A percentile compares a stretch with the other conserved stretches of the same genome.
Conservation (phyloP, 2,888 invertebrate species). For the Candidula unifasciata region DNA sequence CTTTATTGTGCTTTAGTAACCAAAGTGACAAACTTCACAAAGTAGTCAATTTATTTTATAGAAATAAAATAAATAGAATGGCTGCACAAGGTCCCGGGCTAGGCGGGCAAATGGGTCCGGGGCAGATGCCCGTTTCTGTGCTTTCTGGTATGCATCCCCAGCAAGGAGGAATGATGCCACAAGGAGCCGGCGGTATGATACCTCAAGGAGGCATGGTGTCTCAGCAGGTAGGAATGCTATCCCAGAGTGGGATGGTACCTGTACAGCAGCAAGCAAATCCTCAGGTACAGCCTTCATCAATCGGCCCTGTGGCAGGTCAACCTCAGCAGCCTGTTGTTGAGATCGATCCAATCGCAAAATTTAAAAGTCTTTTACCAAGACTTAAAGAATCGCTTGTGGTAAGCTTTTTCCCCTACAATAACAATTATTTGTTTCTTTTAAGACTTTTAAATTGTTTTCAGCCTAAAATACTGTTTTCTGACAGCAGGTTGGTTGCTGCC, state of each 20-base stretch:
- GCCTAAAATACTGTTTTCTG: too few relatives aligned
- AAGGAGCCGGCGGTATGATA: not conserved
- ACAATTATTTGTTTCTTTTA: not conserved
- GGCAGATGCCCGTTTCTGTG: slow-evolving; percentile 19
- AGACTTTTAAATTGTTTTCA: too few relatives aligned
- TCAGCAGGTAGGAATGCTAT: not conserved
- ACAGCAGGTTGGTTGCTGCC: too few relatives aligned
- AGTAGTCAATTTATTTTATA: too few relatives aligned
- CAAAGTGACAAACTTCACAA: too few relatives aligned
- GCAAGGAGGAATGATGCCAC: slow-evolving; percentile 26
- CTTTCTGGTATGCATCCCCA: slow-evolving; percentile 25
- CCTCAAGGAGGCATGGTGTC: not conserved
- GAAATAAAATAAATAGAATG: slow-evolving; percentile 23
- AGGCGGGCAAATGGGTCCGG: slow-evolving; percentile 16
- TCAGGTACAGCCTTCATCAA: slow-evolving; percentile 51
- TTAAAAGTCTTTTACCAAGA: slow-evolving; percentile 66
- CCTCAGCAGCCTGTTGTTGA: slow-evolving; percentile 53
- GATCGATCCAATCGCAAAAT: slow-evolving; percentile 66
- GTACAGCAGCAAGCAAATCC: slow-evolving; percentile 47
- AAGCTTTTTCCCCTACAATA: slow-evolving; percentile 27
- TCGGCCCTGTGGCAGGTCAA: slow-evolving; percentile 47
- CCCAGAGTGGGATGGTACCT: slow-evolving; percentile 16
- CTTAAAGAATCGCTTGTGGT: slow-evolving; percentile 70
- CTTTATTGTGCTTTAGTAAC: too few relatives aligned
- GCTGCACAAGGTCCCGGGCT: slow-evolving; percentile 36